Conservation (phyloP, 2,113 vertebrate genomes). For the Glareola pratincola region DNA sequence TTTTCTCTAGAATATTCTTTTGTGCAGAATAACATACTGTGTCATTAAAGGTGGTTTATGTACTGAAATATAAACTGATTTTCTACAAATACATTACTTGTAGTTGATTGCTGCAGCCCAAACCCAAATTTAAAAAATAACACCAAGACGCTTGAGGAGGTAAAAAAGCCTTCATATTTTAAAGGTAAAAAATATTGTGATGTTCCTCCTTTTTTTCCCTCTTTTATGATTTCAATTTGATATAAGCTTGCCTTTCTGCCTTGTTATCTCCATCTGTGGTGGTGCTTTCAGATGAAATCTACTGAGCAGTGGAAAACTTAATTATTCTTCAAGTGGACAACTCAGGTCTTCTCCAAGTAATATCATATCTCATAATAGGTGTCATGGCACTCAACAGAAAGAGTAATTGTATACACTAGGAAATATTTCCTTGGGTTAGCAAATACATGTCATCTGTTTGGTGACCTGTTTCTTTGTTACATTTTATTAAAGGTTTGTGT, state of each 20-base stretch:
- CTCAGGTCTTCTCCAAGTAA: neutral
- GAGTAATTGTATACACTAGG: neutral
- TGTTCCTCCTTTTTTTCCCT: neutral
- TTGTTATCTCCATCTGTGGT: neutral
- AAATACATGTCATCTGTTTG: neutral
- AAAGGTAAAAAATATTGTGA: neutral
- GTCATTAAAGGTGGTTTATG: neutral
- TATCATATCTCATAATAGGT: neutral
- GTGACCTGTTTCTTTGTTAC: neutral
- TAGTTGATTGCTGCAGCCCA: neutral
- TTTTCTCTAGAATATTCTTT: neutral
- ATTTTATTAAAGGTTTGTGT: neutral
- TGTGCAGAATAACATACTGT: neutral
- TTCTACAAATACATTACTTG: neutral
- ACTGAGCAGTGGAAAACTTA: neutral
- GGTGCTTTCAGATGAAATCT: neutral
- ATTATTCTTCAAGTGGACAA: slow-evolving; percentile 13
- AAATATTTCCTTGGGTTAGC: neutral
- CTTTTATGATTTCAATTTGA: neutral
- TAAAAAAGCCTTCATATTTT: neutral
- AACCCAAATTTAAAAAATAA: neutral
- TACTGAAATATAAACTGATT: neutral
- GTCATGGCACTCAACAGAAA: neutral
- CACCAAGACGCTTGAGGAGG: neutral
- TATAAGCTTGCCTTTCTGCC: neutral